Percentiles rank a stretch among this genome's conserved stretches.
These are phyloP conservation scores for Lasioglossum lativentre DNA, from an alignment of 2,888 invertebrate genomes.

Conservation along the genomic window DNA sequence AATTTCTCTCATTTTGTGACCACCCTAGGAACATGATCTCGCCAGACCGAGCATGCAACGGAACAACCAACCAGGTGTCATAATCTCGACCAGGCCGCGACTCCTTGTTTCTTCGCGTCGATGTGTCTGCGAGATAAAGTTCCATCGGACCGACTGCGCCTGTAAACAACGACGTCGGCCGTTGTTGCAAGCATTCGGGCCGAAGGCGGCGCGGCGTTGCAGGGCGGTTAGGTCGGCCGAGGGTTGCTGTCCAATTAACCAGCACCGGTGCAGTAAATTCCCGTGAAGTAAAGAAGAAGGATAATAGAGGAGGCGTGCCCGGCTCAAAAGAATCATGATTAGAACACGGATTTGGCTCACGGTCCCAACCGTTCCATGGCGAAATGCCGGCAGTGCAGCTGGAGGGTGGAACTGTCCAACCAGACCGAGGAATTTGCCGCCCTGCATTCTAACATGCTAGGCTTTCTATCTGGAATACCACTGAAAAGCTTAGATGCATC, in stretches of 20 bases:
- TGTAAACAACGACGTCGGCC: slow-evolving; percentile 4
- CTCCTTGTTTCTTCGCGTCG: slow-evolving; percentile 1
- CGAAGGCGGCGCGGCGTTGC: slow-evolving; percentile 11
- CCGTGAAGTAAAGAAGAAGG: neutral
- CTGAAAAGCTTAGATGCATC: neutral
- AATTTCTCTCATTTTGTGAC: neutral
- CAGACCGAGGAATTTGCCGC: slow-evolving; percentile 57
- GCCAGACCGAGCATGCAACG: neutral
- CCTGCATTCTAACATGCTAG: slow-evolving; percentile 64
- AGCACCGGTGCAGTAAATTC: slow-evolving; percentile 36
- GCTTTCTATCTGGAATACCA: slow-evolving; percentile 42
- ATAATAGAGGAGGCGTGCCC: slow-evolving; percentile 39
- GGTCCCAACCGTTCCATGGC: slow-evolving; percentile 47
- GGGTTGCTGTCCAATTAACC: slow-evolving; percentile 57
- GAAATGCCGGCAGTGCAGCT: slow-evolving; percentile 49
- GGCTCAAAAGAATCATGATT: slow-evolving; percentile 66
- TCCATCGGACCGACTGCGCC: neutral
- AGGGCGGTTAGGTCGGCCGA: slow-evolving; percentile 35
- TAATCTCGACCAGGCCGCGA: neutral
- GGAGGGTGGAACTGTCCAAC: slow-evolving; percentile 44
- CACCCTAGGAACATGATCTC: too few relatives aligned
- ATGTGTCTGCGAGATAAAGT: slow-evolving; percentile 5
- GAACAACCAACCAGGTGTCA: neutral
- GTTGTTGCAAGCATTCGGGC: slow-evolving; percentile 13
- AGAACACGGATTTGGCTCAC: slow-evolving; percentile 60